phyloP scores from a whole-genome alignment of 1,140 invertebrate species.

The Pachypeltis micranthus region DNA sequence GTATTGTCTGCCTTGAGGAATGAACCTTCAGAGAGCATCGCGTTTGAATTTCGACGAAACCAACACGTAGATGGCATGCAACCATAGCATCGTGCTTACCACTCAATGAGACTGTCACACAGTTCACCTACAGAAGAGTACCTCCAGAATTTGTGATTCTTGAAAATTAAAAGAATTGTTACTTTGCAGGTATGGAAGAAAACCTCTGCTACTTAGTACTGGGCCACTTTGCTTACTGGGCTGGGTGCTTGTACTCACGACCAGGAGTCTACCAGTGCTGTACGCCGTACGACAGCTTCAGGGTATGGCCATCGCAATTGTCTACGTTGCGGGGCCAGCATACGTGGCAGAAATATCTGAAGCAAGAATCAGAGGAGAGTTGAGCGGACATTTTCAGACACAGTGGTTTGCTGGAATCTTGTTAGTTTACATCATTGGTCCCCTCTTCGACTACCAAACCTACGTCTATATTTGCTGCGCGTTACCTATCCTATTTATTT shows the following conservation, averaged over 20 bases:
- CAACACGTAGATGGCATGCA: no score
- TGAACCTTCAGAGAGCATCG: no score
- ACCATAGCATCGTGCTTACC: no score
- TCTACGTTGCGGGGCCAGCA: slow-evolving; percentile 65
- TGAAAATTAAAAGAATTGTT: not conserved
- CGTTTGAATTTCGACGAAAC: no score
- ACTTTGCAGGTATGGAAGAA: slow-evolving; percentile 20
- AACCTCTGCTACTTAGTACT: slow-evolving; percentile 48
- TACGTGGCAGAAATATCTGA: slow-evolving; percentile 70
- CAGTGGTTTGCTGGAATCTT: slow-evolving; percentile 67
- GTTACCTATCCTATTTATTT: slow-evolving; percentile 28
- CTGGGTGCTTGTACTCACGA: slow-evolving; percentile 45
- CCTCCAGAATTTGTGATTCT: no score
- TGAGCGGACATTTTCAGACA: slow-evolving; percentile 66
- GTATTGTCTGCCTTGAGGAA: no score
- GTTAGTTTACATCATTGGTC: slow-evolving; percentile 60
- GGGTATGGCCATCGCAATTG: slow-evolving; percentile 58
- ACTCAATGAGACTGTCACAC: no score
- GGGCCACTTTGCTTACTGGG: slow-evolving; percentile 60
- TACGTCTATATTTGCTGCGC: slow-evolving; percentile 51
- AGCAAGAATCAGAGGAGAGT: slow-evolving; percentile 25
- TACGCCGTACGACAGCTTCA: slow-evolving; percentile 25
- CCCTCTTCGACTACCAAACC: slow-evolving; percentile 51
- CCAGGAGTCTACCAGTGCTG: slow-evolving; percentile 40
- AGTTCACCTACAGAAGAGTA: no score